Base-by-base conservation (phyloP, 2,888 invertebrate genomes). In the Drosophila falleni region DNA sequence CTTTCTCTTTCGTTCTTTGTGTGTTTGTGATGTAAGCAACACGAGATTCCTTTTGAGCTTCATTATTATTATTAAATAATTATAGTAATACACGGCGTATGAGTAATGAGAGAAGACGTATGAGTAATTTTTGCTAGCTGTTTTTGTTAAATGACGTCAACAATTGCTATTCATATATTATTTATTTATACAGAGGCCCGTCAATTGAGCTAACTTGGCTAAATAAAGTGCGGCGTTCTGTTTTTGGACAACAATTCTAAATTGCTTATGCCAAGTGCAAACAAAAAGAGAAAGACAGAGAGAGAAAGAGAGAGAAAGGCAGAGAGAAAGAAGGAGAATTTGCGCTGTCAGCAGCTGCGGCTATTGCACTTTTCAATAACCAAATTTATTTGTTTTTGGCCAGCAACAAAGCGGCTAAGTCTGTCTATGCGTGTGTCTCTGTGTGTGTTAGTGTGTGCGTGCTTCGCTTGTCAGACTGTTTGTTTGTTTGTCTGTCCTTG, bases 401-500 rank as follows among this genome's bases (percentile, higher is more conserved):
- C 23, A 51, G 50, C 51, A 50, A 68, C 44, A 66, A 82, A 71
- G 26, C 50, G n/a, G 9, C 42, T 31, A 59, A 15, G 16, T 10
- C 16, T 41, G 10, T 16, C 3, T 10, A 0, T 41, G 16, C 16
- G 10, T 41, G 19, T 42, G 5, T 0, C 5, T 42, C 2, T 19
- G 11, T 13, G 1, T 33, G 23, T 44, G 19, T 59, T n/a, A 35
- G 26, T 59, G 19, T 44, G 26, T 19, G 4, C 31, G 37, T 59
- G 44, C 23, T 35, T 55, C 29, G 23, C 19, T 63, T 31, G 41
- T 15, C 2, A n/a, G 33, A 46, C 8, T 31, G 59, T 58, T 26
- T 55, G 75, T 41, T 53, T 53, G 50, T 42, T 64, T 42, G 63
- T n/a, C 51, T 74, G 76, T 71, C 80, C 86, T 88, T 84, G 78